Conservation (phyloP, 1,140 invertebrate genomes). For the Pseudomyrmex flavicornis region DNA sequence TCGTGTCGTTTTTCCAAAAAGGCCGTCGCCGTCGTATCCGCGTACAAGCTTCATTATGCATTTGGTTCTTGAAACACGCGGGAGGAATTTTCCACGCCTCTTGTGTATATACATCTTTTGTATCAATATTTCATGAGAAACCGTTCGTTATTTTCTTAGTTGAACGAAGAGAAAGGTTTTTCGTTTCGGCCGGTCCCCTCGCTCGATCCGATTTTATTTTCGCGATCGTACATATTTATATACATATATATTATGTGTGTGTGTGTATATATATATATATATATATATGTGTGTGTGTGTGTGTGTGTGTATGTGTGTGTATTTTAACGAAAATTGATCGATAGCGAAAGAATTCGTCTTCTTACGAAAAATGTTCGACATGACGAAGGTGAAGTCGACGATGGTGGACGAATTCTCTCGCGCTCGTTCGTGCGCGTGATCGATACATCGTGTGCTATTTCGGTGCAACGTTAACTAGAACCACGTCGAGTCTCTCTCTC, state of each 20-base stretch:
- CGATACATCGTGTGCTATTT: conserved; percentile 19
- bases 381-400: neutral
- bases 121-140: conserved; percentile 48
- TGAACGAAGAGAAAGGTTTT: neutral
- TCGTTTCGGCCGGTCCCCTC: neutral
- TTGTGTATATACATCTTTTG: neutral
- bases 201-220: conserved; percentile 26
- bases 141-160: conserved; percentile 32
- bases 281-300: no score
- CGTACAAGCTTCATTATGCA: conserved; percentile 60
- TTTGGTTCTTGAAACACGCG: conserved; percentile 56
- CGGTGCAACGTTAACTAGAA: conserved; percentile 1
- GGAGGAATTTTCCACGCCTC: neutral
- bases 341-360: conserved; percentile 32
- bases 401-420: conserved; percentile 33
- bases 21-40: conserved; percentile 25
- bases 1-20: conserved; percentile 43
- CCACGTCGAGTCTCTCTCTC: neutral
- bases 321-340: conserved; percentile 26
- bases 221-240: neutral
- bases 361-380: neutral
- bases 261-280: no score
- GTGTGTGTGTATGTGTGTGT: no score
- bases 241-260: no score
- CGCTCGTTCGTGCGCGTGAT: neutral